A percentile compares a stretch with the other conserved stretches of the same genome.
Conservation (phyloP, 2,797 vertebrate genomes). For the Schizopygopsis pylzovi region DNA sequence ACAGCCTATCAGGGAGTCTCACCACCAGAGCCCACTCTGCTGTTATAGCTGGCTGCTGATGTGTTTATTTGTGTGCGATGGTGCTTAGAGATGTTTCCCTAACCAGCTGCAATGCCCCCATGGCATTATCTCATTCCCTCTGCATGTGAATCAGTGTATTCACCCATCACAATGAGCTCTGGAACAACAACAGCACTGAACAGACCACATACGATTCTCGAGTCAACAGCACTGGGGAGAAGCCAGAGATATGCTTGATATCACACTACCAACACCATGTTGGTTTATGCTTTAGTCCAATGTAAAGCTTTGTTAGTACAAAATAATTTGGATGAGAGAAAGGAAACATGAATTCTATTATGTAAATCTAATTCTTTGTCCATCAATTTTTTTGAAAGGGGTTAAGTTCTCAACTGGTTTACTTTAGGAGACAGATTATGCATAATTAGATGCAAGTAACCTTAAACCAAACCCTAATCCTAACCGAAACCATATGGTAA, state of each 20-base stretch:
- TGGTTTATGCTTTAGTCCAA: conserved; percentile 23
- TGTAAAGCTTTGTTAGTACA: neutral
- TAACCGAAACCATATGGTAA: neutral
- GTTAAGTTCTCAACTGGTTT: neutral
- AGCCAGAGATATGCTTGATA: conserved; percentile 29
- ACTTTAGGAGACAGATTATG: neutral
- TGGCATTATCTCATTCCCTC: conserved; percentile 54
- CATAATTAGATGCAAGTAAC: neutral
- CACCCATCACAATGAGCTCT: conserved; percentile 45
- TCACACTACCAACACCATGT: conserved; percentile 30
- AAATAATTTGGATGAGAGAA: neutral
- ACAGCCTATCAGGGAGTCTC: conserved; percentile 28
- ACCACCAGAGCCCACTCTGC: neutral
- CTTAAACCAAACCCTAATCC: neutral
- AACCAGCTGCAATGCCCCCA: conserved; percentile 66
- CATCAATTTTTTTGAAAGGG: neutral
- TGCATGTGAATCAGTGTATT: conserved; percentile 56
- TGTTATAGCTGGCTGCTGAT: conserved; percentile 64
- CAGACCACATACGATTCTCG: conserved; percentile 22
- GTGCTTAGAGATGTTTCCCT: conserved; percentile 56
- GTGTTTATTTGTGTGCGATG: conserved; percentile 65
- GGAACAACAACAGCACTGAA: conserved; percentile 25
- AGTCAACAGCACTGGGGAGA: conserved; percentile 27
- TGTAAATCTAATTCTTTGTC: neutral
- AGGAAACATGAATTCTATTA: neutral